Base-by-base conservation (phyloP, 2,797 vertebrate species). In the Enteromius argenteus region DNA sequence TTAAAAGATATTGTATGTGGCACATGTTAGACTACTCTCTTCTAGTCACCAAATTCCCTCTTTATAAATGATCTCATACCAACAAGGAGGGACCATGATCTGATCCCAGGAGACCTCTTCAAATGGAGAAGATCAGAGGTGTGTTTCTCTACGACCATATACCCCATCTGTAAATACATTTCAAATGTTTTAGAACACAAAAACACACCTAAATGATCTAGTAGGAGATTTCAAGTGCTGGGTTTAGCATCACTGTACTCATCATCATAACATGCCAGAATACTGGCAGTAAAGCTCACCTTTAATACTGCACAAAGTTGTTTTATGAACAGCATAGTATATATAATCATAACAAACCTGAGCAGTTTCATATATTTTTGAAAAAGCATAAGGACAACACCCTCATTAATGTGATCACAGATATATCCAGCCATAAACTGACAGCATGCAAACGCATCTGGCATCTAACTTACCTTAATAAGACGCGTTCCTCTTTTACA, bases 31-130 rank as follows among this genome's bases (percentile, higher is more conserved):
- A 58, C 51, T 53, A 7, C 7, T 39, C 3, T 0, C 0, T 1
- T 35, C 72, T 17, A n/a, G 5, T 30, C 30, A 5, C 17, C 6
- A 58, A 30, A 2, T 32, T 44, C 27, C 3, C 35, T 9, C 13
- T 71, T 46, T 37, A 72, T 3, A 64, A 32, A 64, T 73, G 15
- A 60, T 64, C 7, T 49, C 86, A 62, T 94, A 99, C 98, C 98
- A 21, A 98, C 95, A 60, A 97, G 95, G 14, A 99, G 88, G 60
- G 98, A 98, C 98, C 98, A 99, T 17, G 98, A 97, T n/a, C 98
- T 94, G 80, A 98, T 93, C 42, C 98, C 97, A 0, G 98, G 98
- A 3, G 95, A 94, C 91, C 97, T 97, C 91, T 95, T 98, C 42
- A 99, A 93, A 84, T 96, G 96, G 17, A 99, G 95, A 66, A 89